Evolutionary conservation across 2,113 vertebrate genomes (phyloP).

Genomic region (Halcyon senegalensis): DNA sequence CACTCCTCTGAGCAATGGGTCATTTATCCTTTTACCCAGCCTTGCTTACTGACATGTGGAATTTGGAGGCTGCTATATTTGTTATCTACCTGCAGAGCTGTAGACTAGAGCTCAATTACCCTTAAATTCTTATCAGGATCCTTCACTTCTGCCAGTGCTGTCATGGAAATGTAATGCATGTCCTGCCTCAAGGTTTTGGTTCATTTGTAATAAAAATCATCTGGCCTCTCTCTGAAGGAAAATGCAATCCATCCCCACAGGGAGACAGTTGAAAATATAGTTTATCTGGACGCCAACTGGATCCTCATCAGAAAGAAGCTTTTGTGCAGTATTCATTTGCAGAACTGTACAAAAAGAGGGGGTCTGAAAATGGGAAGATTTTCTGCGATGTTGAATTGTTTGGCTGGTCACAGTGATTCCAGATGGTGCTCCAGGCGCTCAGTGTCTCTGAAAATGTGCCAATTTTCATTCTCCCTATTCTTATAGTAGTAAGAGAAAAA

Average conservation of each 20-base stretch:
- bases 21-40: conserved; percentile 1
- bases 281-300: conserved; percentile 48
- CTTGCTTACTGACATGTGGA: rapidly evolving
- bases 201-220: conserved; percentile 56
- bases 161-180: conserved; percentile 33
- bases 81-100: conserved; percentile 10
- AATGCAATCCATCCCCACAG: conserved; percentile 24
- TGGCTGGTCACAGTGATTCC: not conserved
- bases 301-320: conserved; percentile 22
- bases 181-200: conserved; percentile 60
- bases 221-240: conserved; percentile 40
- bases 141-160: conserved; percentile 28
- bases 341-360: not conserved
- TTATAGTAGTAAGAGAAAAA: conserved; percentile 16
- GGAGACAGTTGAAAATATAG: conserved; percentile 18
- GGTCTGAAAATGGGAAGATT: not conserved
- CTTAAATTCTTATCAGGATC: conserved; percentile 24
- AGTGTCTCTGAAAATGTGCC: not conserved
- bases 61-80: conserved; percentile 19
- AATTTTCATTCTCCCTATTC: not conserved
- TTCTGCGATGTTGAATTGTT: conserved; percentile 1
- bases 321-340: conserved; percentile 10
- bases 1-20: not conserved
- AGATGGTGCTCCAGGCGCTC: conserved; percentile 52
- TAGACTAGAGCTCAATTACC: conserved; percentile 24